Conservation (phyloP, 1,140 invertebrate genomes). For the Oscheius sp. region DNA sequence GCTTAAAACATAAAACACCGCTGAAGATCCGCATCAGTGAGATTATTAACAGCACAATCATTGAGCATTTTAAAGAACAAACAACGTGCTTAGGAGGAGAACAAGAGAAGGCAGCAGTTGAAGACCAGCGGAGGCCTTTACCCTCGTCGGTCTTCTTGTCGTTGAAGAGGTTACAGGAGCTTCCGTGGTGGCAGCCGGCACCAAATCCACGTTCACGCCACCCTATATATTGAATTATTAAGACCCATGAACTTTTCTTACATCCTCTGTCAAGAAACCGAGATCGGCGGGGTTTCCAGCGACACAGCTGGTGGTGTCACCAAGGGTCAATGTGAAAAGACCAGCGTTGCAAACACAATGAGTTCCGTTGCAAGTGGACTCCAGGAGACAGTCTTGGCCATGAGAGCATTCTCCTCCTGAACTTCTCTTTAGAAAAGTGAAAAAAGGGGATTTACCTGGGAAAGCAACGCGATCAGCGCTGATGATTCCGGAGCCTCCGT, state of each 20-base stretch:
- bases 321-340: slow-evolving; percentile 38
- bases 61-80: slow-evolving; percentile 3
- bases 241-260: background rate
- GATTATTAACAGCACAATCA: slow-evolving; percentile 1
- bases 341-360: slow-evolving; percentile 39
- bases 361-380: slow-evolving; percentile 43
- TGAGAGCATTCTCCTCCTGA: slow-evolving; percentile 38
- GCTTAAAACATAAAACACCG: background rate
- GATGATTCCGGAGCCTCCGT: slow-evolving; percentile 27
- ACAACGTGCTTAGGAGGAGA: background rate
- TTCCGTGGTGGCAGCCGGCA: background rate
- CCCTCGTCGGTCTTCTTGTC: background rate
- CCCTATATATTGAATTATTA: background rate
- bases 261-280: slow-evolving; percentile 10
- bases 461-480: slow-evolving; percentile 34
- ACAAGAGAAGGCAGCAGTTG: background rate
- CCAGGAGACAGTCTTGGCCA: slow-evolving; percentile 43
- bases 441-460: background rate
- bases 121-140: background rate
- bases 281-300: slow-evolving; percentile 31
- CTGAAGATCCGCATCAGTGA: slow-evolving; percentile 2
- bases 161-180: background rate
- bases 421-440: background rate
- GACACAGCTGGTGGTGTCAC: slow-evolving; percentile 36
- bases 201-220: background rate